Evolutionary conservation across 2,888 invertebrate species (phyloP).

Genomic region (Gonocerus acuteangulatus): DNA sequence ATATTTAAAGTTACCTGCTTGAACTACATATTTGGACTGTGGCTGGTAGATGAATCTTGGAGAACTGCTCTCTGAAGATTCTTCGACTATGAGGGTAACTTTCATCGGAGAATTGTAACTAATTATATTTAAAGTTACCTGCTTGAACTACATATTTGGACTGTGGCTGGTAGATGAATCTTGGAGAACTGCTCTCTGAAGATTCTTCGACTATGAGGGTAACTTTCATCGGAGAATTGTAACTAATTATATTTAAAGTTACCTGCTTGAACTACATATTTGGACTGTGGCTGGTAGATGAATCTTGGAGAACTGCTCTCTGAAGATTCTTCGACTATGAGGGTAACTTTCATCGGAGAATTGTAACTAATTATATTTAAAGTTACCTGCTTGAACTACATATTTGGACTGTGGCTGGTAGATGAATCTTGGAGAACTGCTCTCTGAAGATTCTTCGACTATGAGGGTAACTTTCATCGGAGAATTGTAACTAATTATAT

Average conservation of each 20-base stretch:
- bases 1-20: constrained; percentile 42
- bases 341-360: constrained; percentile 47
- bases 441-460: constrained; percentile 43
- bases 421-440: constrained; percentile 41
- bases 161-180: constrained; percentile 41
- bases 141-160: constrained; percentile 38
- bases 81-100: constrained; percentile 46
- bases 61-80: constrained; percentile 41
- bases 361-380: too few relatives aligned
- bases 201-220: constrained; percentile 46
- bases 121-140: too few relatives aligned
- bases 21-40: constrained; percentile 37
- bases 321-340: constrained; percentile 44
- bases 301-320: constrained; percentile 42
- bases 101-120: constrained; percentile 49
- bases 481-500: too few relatives aligned
- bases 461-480: constrained; percentile 47
- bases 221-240: constrained; percentile 47
- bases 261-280: constrained; percentile 41
- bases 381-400: constrained; percentile 41
- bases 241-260: too few relatives aligned
- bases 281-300: constrained; percentile 40
- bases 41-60: constrained; percentile 42
- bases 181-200: constrained; percentile 41
- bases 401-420: constrained; percentile 40